Evolutionary conservation across 2,113 vertebrate genomes (phyloP).

Genomic region (Corapipo altera): DNA sequence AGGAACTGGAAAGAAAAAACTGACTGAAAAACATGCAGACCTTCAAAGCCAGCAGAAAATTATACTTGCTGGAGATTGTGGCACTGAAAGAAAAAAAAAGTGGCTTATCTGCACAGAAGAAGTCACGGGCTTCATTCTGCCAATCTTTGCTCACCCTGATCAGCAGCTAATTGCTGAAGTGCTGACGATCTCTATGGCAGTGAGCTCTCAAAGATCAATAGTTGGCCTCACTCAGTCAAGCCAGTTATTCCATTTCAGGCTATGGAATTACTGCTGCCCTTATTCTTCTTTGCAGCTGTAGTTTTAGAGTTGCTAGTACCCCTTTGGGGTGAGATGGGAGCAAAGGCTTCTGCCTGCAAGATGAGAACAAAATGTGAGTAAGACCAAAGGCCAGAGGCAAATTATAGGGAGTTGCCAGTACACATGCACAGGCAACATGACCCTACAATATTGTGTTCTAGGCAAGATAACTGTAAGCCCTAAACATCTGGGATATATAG

Average conservation of each 20-base stretch:
- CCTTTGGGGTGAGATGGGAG: background rate
- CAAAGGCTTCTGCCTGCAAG: background rate
- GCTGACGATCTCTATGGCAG: background rate
- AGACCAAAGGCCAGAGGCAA: background rate
- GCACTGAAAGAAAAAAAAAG: background rate
- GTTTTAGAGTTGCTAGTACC: background rate
- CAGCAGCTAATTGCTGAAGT: background rate
- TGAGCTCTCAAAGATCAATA: background rate
- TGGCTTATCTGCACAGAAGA: background rate
- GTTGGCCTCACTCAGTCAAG: background rate
- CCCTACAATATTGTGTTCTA: background rate
- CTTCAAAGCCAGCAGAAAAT: background rate
- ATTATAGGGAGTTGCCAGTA: background rate
- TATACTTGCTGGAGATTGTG: background rate
- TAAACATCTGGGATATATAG: background rate
- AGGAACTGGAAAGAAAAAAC: background rate
- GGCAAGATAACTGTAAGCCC: background rate
- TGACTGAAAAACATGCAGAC: background rate
- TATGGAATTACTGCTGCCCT: background rate
- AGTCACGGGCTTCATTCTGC: background rate
- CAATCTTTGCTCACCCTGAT: background rate
- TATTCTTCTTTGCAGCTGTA: background rate
- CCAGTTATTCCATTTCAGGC: background rate
- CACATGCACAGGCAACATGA: background rate
- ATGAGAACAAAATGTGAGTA: background rate